A percentile compares a stretch with the other conserved stretches of the same genome.
Conservation (phyloP, 2,888 invertebrate species). For the Sabellastarte sp. region DNA sequence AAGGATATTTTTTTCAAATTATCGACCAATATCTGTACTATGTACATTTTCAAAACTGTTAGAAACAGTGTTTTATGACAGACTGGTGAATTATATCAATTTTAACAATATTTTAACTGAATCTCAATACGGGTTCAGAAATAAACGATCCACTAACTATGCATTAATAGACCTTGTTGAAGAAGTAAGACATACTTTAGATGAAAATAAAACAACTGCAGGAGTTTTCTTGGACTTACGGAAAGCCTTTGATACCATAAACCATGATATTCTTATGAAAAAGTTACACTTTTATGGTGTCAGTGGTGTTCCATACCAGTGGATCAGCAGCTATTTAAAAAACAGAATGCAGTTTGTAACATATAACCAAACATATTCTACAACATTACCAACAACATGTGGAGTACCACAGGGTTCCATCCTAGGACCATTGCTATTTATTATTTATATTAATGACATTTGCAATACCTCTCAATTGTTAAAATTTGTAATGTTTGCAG, state of each 20-base stretch:
- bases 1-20: not conserved
- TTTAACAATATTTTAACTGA: not conserved
- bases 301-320: not conserved
- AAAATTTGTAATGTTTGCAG: not conserved
- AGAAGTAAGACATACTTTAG: not conserved
- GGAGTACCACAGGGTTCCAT: not conserved
- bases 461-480: not conserved
- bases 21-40: constrained; percentile 2
- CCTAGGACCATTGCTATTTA: not conserved
- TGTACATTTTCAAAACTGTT: not conserved
- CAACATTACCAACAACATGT: not conserved
- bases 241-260: not conserved
- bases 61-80: not conserved
- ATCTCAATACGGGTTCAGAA: not conserved
- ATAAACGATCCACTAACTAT: not conserved
- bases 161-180: not conserved
- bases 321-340: not conserved
- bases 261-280: not conserved
- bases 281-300: not conserved
- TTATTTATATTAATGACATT: not conserved
- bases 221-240: constrained; percentile 2
- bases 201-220: not conserved
- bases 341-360: not conserved
- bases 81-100: not conserved
- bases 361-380: not conserved